Percentiles rank a stretch among this genome's conserved stretches.
Evolutionary conservation across 1,140 invertebrate species (phyloP).

Genomic region (Heliconius hewitsoni): DNA sequence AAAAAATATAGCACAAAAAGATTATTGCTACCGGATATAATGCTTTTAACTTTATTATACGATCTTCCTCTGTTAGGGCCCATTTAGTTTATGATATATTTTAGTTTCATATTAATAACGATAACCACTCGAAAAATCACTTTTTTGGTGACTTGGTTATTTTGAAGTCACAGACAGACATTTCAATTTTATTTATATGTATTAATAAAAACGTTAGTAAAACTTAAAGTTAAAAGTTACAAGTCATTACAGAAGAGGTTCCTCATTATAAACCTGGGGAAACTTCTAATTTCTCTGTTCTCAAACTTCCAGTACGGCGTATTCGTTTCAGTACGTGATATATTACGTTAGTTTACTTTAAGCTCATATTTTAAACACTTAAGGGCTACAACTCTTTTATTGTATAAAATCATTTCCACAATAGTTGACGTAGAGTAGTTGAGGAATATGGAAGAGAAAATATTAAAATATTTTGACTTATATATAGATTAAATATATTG

Average conservation of each 20-base stretch:
- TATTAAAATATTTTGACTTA: too few species aligned
- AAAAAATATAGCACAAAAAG: not conserved
- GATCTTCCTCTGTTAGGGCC: not conserved
- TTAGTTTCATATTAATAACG: too few species aligned
- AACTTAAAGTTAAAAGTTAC: too few species aligned
- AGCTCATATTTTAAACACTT: not conserved
- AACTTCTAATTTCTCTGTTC: not conserved
- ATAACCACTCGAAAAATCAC: too few species aligned
- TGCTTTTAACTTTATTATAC: constrained; percentile 1
- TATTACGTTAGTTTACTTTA: not conserved
- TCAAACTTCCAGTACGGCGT: not conserved
- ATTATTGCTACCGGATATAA: not conserved
- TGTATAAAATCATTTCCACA: not conserved
- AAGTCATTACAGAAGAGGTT: not conserved
- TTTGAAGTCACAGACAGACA: too few species aligned
- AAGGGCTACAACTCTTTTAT: not conserved
- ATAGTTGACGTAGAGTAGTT: too few species aligned
- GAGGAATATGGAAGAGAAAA: too few species aligned
- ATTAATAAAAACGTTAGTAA: too few species aligned
- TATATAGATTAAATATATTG: too few species aligned
- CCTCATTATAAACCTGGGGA: not conserved
- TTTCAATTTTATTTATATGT: too few species aligned
- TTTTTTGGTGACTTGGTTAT: too few species aligned
- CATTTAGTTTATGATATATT: not conserved
- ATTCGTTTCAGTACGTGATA: not conserved